These are phyloP conservation scores for Tragelaphus eurycerus DNA, from an alignment of 2,797 vertebrate species.

Conservation along the genomic window DNA sequence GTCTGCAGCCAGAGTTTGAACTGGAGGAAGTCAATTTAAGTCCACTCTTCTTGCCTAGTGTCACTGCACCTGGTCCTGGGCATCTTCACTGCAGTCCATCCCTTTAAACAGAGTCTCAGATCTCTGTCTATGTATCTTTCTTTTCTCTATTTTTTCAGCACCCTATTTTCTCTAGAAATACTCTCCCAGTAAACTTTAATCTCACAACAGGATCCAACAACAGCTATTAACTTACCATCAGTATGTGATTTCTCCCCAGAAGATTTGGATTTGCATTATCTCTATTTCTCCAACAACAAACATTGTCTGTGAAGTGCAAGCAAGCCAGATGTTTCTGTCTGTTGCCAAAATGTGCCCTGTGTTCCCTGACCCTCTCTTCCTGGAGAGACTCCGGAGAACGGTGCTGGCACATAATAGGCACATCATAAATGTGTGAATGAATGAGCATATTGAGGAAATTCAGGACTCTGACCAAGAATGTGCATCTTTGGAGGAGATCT, in stretches of 20 bases:
- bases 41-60: fast-evolving
- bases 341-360: not conserved
- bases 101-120: not conserved
- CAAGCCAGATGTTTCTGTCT: not conserved
- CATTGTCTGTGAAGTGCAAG: not conserved
- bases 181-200: not conserved
- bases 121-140: fast-evolving
- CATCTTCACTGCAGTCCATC: not conserved
- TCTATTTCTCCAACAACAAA: not conserved
- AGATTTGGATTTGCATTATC: not conserved
- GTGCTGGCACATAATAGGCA: not conserved
- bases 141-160: not conserved
- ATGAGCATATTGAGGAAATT: not conserved
- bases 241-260: not conserved
- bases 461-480: not conserved
- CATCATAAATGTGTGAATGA: not conserved
- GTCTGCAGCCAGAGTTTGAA: fast-evolving
- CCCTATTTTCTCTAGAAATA: not conserved
- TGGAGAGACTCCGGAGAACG: fast-evolving
- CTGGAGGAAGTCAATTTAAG: fast-evolving
- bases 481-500: not conserved
- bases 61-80: no score
- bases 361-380: not conserved
- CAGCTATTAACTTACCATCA: not conserved
- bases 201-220: not conserved